Evolutionary conservation across 2,797 vertebrate genomes (phyloP), one percentile per base, ranked within the genome.

Genomic region (Ficedula albicollis): DNA sequence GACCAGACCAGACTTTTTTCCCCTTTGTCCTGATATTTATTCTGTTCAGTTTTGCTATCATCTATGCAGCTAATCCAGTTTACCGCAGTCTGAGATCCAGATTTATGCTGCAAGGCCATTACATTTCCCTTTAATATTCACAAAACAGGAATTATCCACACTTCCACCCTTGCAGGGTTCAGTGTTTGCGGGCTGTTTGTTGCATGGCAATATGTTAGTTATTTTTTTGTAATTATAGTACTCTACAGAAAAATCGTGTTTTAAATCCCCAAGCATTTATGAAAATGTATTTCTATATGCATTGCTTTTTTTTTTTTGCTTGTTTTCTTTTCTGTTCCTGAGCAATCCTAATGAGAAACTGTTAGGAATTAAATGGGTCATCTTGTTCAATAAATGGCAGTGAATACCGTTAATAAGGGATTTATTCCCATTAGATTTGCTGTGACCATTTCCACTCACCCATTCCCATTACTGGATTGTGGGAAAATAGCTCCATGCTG

Each of bases 81-180:
- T 90, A 60, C 64, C 82, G 73, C 55, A 49, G 48, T 39, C 34
- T 43, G 70, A 91, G 56, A 52, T 72, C 41, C 78, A 75, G 59
- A 94, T 93, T 90, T 78, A 52, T 84, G 44, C 78, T 90, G 58
- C 39, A 51, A 9, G 46, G 41, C 75, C 62, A 52, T 73, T 73
- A 70, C 29, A 29, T 83, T 94, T 77, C 43, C 70, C 62, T 93
- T 95, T 87, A 92, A 90, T 94, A 95, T 39, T 87, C 81, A 86
- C 73, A 81, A 77, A 91, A 70, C 20, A 56, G 84, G 75, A 93
- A 90, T 84, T 90, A 90, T 41, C 70, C 87, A 56, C 63, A 59
- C 59, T 95, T 89, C 64, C 62, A 73, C 66, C 52, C 5, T 0
- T 46, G 49, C 75, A 68, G 44, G 29, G 55, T 87, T 96, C 77